Percentiles rank a stretch among this genome's conserved stretches.
phyloP scores from a whole-genome alignment of 1,140 invertebrate species.

The Kradibia gibbosae region DNA sequence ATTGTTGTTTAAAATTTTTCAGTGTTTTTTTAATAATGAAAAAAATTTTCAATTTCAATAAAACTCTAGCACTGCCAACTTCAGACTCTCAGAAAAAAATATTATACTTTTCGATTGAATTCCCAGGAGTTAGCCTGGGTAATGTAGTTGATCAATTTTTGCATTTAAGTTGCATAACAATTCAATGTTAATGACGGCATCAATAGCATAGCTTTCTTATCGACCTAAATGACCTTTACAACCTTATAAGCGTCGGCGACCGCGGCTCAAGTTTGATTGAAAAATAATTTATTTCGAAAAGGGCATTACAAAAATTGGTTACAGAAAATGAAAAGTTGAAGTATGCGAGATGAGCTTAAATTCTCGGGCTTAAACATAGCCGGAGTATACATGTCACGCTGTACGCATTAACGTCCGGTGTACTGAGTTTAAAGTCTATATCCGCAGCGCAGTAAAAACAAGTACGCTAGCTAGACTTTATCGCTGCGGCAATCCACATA shows the following conservation, averaged over 20 bases:
- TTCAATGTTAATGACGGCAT: background rate
- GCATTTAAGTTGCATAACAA: background rate
- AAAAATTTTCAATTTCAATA: too few relatives aligned
- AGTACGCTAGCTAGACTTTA: conserved; percentile 8
- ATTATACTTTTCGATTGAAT: too few relatives aligned
- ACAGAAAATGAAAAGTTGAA: background rate
- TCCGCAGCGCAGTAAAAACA: conserved; percentile 36
- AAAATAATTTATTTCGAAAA: background rate
- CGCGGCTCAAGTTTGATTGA: background rate
- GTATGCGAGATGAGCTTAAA: background rate
- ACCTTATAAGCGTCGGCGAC: background rate
- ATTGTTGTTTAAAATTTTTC: too few relatives aligned
- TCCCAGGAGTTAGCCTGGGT: too few relatives aligned
- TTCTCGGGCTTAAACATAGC: background rate
- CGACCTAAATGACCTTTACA: background rate
- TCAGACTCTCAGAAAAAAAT: too few relatives aligned
- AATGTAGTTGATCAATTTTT: background rate
- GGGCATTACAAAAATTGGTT: background rate
- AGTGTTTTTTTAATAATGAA: too few relatives aligned
- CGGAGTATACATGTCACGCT: conserved; percentile 8
- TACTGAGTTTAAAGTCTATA: conserved; percentile 42
- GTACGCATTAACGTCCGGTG: conserved; percentile 35
- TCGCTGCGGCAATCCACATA: conserved; percentile 14
- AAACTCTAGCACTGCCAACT: too few relatives aligned
- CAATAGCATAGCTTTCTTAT: background rate